Base-by-base conservation (phyloP, 2,113 vertebrate genomes). In the Laticauda laticaudata region DNA sequence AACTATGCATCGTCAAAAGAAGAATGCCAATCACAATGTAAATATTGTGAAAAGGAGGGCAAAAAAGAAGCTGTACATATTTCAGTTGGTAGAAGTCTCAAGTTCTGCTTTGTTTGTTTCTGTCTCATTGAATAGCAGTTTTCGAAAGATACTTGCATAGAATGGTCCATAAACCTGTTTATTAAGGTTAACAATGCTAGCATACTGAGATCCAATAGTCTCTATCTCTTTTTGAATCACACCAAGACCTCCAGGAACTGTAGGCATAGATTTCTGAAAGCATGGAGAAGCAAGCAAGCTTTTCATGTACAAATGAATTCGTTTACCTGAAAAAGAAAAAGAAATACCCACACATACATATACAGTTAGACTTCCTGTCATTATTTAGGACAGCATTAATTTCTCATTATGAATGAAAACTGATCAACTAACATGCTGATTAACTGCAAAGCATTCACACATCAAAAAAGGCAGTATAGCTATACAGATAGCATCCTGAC, bases 141-240 rank as follows among this genome's bases (percentile, higher is more conserved):
- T 99, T 95, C 97, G 98, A 69, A 99, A 98, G 97, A 99, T 99
- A 92, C 96, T 98, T 6, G 98, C 98, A 87, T 99, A 99, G 96
- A 99, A 99, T 29, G 98, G 99, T 97, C 98, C 98, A 59, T 99
- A 99, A 7, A 99, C 98, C 93, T 97, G 97, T 93, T 98, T 98
- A 97, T 99, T 99, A 95, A 98, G 98, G 96, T 98, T 98, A 75
- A 99, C 98, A 88, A 99, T 97, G 96, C 95, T 97, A 43, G 98
- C 95, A 55, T 98, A 99, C 87, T 98, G 98, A 85, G 97, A 97
- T 88, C 98, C 99, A 55, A 99, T 54, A 0, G 92, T 56, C 86
- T 98, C 97, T 39, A 99, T 96, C 95, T 99, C 99, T 0, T 97
- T 94, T 92, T 98, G 98, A 95, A 99, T 97, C 86, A 98, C 96